A percentile compares a stretch with the other conserved stretches of the same genome.
Evolutionary conservation across 2,797 vertebrate genomes (phyloP).

Genomic region (Tokudaia muenninki): DNA sequence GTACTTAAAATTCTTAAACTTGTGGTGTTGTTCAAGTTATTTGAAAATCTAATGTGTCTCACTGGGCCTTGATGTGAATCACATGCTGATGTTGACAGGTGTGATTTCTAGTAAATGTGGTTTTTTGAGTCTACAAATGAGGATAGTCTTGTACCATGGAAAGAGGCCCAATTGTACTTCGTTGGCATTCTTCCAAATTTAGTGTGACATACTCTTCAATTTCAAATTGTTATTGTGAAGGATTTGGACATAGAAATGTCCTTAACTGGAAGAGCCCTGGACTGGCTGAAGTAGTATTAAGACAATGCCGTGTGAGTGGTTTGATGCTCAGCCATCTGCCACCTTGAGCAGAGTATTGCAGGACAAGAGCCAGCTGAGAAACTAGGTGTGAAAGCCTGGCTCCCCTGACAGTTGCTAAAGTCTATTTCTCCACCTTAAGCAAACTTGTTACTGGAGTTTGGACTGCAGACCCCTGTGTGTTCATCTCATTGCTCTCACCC

Average conservation of each 20-base stretch:
- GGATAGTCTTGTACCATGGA: background rate
- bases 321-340: background rate
- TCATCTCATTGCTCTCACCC: conserved; percentile 7
- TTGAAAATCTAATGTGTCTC: conserved; percentile 53
- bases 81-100: background rate
- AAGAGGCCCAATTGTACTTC: background rate
- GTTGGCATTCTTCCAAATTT: conserved; percentile 26
- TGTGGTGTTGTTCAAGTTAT: conserved; percentile 76
- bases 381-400: background rate
- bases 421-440: background rate
- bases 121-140: background rate
- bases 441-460: background rate
- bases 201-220: background rate
- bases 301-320: background rate
- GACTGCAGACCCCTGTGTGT: background rate
- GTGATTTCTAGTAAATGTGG: background rate
- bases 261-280: background rate
- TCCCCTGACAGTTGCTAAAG: background rate
- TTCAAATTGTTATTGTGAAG: conserved; percentile 18
- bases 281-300: background rate
- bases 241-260: background rate
- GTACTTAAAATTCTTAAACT: conserved; percentile 88
- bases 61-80: background rate
- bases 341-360: background rate
- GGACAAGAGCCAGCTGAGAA: conserved; percentile 6